Conservation (phyloP, 2,888 invertebrate species). For the Megamerina dolium region DNA sequence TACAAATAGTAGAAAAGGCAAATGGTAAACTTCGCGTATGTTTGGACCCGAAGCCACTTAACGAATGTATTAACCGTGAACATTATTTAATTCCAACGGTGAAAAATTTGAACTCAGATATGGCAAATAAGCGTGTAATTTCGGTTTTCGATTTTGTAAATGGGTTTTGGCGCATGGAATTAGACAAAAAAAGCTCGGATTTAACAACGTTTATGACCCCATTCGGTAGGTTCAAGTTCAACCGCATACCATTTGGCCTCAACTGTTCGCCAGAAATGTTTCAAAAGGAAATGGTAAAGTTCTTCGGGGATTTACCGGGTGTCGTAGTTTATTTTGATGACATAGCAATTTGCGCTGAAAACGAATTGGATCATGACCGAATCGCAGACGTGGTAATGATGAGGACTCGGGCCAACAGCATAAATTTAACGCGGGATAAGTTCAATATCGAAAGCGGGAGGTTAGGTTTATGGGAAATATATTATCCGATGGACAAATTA, state of each 20-base stretch:
- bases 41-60: slow-evolving; percentile 13
- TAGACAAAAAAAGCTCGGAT: slow-evolving; percentile 14
- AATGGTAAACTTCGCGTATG: slow-evolving; percentile 10
- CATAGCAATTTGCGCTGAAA: slow-evolving; percentile 1
- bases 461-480: slow-evolving; percentile 16
- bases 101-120: slow-evolving; percentile 17
- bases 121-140: slow-evolving; percentile 10
- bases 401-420: neutral
- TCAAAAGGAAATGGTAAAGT: slow-evolving; percentile 26
- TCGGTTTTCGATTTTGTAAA: slow-evolving; percentile 13
- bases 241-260: slow-evolving; percentile 34
- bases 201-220: slow-evolving; percentile 20
- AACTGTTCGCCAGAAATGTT: slow-evolving; percentile 34
- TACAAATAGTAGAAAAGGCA: slow-evolving; percentile 16
- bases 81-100: slow-evolving; percentile 20
- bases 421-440: slow-evolving; percentile 10
- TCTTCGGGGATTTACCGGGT: slow-evolving; percentile 35
- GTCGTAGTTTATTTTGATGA: slow-evolving; percentile 37
- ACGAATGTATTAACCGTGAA: slow-evolving; percentile 13
- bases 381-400: neutral
- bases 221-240: slow-evolving; percentile 26
- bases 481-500: slow-evolving; percentile 8
- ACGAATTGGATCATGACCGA: neutral
- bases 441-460: slow-evolving; percentile 10
- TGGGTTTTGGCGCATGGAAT: slow-evolving; percentile 11